Conservation (phyloP, 2,797 vertebrate species). For the Hephaestus fuliginosus region DNA sequence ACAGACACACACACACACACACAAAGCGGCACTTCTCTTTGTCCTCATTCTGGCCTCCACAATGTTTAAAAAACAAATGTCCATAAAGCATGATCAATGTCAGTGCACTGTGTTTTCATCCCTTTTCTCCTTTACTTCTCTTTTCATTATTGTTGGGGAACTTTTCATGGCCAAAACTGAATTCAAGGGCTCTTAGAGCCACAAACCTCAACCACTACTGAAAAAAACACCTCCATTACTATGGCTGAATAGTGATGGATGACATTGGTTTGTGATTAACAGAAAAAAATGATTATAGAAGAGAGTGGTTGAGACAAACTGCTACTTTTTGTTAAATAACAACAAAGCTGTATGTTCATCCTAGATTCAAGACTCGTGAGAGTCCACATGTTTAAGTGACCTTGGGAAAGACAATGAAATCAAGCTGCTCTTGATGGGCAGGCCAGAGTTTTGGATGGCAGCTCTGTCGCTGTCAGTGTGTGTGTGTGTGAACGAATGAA, state of each 20-base stretch:
- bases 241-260: not conserved
- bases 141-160: not conserved
- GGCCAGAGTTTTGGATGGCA: no score
- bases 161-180: not conserved
- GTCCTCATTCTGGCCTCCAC: conserved; percentile 19
- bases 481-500: not conserved
- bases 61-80: not conserved
- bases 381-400: not conserved
- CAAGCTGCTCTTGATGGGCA: no score
- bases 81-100: conserved; percentile 2
- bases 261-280: not conserved
- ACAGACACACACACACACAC: not conserved
- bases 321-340: not conserved
- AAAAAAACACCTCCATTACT: not conserved
- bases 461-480: not conserved
- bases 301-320: not conserved
- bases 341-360: not conserved
- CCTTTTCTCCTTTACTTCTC: not conserved
- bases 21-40: conserved; percentile 14
- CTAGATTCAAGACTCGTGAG: not conserved
- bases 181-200: not conserved
- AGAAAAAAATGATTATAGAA: no score
- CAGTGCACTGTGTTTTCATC: not conserved
- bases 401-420: no score
- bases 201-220: no score